Conservation (phyloP, 1,140 invertebrate species). For the Chelonus insularis region DNA sequence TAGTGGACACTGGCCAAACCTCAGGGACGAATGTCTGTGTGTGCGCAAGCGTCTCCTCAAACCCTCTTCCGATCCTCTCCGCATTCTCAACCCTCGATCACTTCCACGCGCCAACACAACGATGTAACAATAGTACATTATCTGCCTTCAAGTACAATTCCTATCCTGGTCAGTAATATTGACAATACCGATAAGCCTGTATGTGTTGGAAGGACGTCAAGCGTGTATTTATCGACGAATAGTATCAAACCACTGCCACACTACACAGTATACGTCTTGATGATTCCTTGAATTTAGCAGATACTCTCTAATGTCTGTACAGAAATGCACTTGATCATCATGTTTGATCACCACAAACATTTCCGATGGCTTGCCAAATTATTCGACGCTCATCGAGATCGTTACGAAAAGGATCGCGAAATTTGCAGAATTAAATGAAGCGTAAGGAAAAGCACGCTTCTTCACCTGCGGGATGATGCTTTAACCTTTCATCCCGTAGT, state of each 20-base stretch:
- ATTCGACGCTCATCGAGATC: not conserved
- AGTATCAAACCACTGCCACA: no score
- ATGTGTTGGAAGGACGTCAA: no score
- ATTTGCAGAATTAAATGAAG: slow-evolving; percentile 58
- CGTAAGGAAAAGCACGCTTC: slow-evolving; percentile 40
- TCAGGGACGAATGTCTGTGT: slow-evolving; percentile 53
- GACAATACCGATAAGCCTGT: slow-evolving; percentile 7
- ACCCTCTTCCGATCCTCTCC: slow-evolving; percentile 21
- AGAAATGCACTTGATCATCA: no score
- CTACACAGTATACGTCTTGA: no score
- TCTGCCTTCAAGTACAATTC: slow-evolving; percentile 30
- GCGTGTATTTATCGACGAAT: no score
- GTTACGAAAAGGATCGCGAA: slow-evolving; percentile 24
- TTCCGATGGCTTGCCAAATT: slow-evolving; percentile 8
- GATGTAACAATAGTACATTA: slow-evolving; percentile 43
- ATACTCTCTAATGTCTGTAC: no score
- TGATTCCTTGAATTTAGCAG: no score
- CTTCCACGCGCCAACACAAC: slow-evolving; percentile 6
- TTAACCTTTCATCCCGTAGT: slow-evolving; percentile 52
- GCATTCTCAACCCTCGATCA: slow-evolving; percentile 17
- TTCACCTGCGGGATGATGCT: slow-evolving; percentile 53
- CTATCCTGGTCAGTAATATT: no score
- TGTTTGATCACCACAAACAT: slow-evolving; percentile 5
- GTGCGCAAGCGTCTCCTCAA: slow-evolving; percentile 33
- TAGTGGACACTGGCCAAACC: slow-evolving; percentile 54